Conservation (phyloP, 2,113 vertebrate species). For the Rhegmatorhina hoffmannsi region DNA sequence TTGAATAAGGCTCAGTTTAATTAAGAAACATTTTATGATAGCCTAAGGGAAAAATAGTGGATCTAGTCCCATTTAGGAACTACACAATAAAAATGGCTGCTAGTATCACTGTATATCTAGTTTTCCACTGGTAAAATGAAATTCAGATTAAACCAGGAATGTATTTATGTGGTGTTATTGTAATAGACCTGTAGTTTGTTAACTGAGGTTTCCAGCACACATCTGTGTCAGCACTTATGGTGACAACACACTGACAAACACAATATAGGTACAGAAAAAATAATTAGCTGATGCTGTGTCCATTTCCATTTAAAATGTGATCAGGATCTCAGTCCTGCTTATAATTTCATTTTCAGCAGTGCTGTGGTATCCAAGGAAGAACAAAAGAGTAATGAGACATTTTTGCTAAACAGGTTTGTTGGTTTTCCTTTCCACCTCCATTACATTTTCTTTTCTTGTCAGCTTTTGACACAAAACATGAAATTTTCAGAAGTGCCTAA, state of each 20-base stretch:
- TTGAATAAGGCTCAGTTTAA: background rate
- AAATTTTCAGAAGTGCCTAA: slow-evolving; percentile 29
- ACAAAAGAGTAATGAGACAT: background rate
- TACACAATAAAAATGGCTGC: background rate
- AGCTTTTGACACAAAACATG: background rate
- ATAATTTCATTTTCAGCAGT: background rate
- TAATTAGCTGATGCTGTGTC: background rate
- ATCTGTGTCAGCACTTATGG: background rate
- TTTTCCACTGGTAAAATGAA: background rate
- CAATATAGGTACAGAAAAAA: background rate
- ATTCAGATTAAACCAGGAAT: background rate
- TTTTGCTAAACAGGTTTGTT: background rate
- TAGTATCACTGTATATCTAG: background rate
- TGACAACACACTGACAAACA: background rate
- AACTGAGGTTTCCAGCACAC: background rate
- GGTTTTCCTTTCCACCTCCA: background rate
- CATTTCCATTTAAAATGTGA: background rate
- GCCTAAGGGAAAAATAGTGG: background rate
- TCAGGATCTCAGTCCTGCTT: background rate
- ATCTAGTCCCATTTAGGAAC: background rate
- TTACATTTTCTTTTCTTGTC: background rate
- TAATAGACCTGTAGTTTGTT: background rate
- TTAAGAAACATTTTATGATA: background rate
- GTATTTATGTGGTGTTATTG: background rate
- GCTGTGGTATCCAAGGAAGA: background rate